Conservation (phyloP, 2,113 vertebrate species). For the Cariama cristata region DNA sequence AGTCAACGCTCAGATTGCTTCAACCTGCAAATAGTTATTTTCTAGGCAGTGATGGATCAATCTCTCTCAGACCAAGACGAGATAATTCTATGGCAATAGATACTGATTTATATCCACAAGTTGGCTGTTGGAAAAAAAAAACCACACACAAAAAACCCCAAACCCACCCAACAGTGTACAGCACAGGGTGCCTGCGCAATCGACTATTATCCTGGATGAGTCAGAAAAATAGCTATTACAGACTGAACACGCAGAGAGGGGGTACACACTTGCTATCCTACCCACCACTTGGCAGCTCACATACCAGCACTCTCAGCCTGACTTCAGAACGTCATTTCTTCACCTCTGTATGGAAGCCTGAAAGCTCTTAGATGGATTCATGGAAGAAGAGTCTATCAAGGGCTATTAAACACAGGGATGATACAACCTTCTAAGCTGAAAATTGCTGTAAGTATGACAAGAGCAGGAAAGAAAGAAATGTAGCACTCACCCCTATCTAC, state of each 20-base stretch:
- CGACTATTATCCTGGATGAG: neutral
- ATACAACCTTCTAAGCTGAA: neutral
- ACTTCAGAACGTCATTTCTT: neutral
- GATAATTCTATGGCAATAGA: neutral
- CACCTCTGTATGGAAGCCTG: neutral
- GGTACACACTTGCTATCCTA: neutral
- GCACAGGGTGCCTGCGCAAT: neutral
- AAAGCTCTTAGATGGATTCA: neutral
- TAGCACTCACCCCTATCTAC: neutral
- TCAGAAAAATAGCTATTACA: neutral
- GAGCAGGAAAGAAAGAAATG: neutral
- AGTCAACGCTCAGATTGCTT: neutral
- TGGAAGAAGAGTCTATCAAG: neutral
- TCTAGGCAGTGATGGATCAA: neutral
- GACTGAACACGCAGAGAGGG: neutral
- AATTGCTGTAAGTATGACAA: neutral
- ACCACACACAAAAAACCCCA: neutral
- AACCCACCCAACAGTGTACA: neutral
- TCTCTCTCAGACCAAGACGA: neutral
- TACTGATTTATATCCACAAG: neutral
- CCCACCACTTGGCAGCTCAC: neutral
- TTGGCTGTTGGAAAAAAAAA: neutral
- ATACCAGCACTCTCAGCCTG: fast-evolving
- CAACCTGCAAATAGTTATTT: neutral
- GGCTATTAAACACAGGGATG: neutral